phyloP scores from a whole-genome alignment of 1,140 invertebrate genomes.

The Bombus vancouverensis region DNA sequence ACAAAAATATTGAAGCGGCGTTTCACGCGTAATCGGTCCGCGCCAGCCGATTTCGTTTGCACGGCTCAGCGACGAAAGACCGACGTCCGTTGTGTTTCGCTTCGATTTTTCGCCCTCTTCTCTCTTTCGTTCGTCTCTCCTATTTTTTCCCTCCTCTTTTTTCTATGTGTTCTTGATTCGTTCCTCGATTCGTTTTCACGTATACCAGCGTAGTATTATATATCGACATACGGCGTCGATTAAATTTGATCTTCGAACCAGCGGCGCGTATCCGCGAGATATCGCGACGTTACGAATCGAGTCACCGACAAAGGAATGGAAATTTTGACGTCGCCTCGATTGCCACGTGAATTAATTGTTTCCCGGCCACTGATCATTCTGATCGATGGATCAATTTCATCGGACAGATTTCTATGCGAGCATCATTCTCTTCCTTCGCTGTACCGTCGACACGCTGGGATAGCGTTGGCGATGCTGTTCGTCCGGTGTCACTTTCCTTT shows the following conservation, averaged over 20 bases:
- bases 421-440: not conserved
- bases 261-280: not conserved
- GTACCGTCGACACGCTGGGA: not conserved
- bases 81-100: slow-evolving; percentile 12
- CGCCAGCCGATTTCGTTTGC: not conserved
- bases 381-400: slow-evolving; percentile 11
- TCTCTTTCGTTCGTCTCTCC: not conserved
- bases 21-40: slow-evolving; percentile 36
- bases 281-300: not conserved
- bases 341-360: slow-evolving; percentile 28
- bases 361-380: not conserved
- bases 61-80: slow-evolving; percentile 18
- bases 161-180: not conserved
- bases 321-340: slow-evolving; percentile 12
- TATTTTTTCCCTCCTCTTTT: no score
- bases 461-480: not conserved
- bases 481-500: no score
- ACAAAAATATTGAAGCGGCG: slow-evolving; percentile 24
- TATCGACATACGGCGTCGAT: not conserved
- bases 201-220: not conserved
- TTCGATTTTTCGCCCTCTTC: not conserved
- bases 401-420: not conserved
- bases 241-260: slow-evolving; percentile 38
- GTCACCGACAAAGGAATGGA: slow-evolving; percentile 24
- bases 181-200: not conserved